Base-by-base conservation (phyloP, 1,140 invertebrate genomes). In the Thereuonema tuberculata region DNA sequence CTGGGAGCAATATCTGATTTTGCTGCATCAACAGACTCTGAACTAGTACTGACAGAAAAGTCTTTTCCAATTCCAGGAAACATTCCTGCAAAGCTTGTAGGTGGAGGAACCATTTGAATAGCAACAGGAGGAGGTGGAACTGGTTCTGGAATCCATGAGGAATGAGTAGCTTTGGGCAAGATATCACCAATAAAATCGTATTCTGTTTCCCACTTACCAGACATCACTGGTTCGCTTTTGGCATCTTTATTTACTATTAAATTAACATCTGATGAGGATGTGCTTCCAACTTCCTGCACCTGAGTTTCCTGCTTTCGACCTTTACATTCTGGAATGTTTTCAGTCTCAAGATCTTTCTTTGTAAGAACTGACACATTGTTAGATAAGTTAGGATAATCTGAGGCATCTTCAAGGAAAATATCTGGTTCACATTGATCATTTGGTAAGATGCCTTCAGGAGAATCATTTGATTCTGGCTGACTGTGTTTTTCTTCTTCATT, bases 281-380 rank as follows among this genome's bases (percentile, higher is more conserved):
- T 55, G 23, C 53, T 55, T 9, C 53, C 53, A 29, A 55, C 21
- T 55, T 55, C 53, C 26, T 55, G 53, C 14, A 55, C 53, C 53
- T 55, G 53, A 5, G 53, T 55, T 50, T 50, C 37, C 37, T n/a
- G n/a, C n/a, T n/a, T n/a, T n/a, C n/a, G n/a, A n/a, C n/a, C n/a
- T n/a, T n/a, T n/a, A n/a, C n/a, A n/a, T n/a, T n/a, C n/a, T n/a
- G n/a, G n/a, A n/a, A n/a, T n/a, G n/a, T n/a, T n/a, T n/a, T n/a
- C n/a, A n/a, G n/a, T n/a, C n/a, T n/a, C n/a, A n/a, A n/a, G n/a
- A n/a, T n/a, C n/a, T n/a, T n/a, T n/a, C n/a, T n/a, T n/a, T n/a
- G n/a, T n/a, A n/a, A n/a, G n/a, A n/a, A n/a, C n/a, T n/a, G n/a
- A n/a, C n/a, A n/a, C n/a, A n/a, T n/a, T n/a, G n/a, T n/a, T n/a